phyloP scores from a whole-genome alignment of 2,797 vertebrate species.

The Neosilurus hyrtlii region DNA sequence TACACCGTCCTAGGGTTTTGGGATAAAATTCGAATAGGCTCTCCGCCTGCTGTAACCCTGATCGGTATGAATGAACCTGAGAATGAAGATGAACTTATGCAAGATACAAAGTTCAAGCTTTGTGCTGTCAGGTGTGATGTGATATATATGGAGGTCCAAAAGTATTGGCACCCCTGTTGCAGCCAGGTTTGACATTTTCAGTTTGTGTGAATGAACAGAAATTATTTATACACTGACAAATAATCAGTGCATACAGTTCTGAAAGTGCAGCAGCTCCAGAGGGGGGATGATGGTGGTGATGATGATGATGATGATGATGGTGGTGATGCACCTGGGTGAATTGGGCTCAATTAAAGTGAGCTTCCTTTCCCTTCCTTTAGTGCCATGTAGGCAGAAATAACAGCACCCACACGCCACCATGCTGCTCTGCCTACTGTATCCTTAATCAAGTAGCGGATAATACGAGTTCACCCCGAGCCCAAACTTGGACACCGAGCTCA shows the following conservation, averaged over 20 bases:
- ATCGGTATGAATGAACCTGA: not conserved
- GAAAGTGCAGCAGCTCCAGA: not conserved
- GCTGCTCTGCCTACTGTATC: constrained; percentile 80
- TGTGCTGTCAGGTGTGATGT: not conserved
- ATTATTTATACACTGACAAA: not conserved
- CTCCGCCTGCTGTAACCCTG: too few relatives aligned
- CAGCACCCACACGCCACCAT: constrained; percentile 81
- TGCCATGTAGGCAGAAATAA: constrained; percentile 30
- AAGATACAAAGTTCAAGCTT: not conserved
- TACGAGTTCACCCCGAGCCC: constrained; percentile 70
- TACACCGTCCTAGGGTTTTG: too few relatives aligned
- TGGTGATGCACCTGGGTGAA: constrained; percentile 26
- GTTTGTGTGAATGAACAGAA: not conserved
- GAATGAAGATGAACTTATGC: not conserved
- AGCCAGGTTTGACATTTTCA: not conserved
- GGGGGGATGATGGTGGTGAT: not conserved
- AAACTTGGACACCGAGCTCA: constrained; percentile 74
- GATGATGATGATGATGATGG: not conserved
- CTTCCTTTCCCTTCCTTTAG: constrained; percentile 16
- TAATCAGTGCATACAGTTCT: not conserved
- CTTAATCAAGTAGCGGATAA: constrained; percentile 75
- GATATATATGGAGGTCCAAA: not conserved
- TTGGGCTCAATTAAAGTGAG: constrained; percentile 25
- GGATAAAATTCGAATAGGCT: too few relatives aligned
- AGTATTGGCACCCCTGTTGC: not conserved